Conservation (phyloP, 2,797 vertebrate genomes). For the Acropternis orthonyx region DNA sequence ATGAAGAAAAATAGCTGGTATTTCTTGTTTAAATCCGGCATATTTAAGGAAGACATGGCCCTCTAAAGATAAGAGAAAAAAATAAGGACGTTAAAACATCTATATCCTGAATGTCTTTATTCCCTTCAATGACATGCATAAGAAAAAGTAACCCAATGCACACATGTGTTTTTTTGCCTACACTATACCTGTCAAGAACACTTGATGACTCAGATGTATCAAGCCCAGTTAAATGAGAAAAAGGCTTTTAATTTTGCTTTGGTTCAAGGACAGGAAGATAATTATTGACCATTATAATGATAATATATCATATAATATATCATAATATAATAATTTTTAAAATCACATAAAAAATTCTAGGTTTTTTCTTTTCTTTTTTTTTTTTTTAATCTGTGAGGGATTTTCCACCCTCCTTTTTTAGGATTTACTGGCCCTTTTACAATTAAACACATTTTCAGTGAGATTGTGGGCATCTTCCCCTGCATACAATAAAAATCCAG, state of each 20-base stretch:
- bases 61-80: neutral
- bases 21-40: neutral
- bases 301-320: no score
- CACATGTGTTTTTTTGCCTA: neutral
- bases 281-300: neutral
- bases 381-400: no score
- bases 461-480: neutral
- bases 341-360: no score
- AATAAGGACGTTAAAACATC: neutral
- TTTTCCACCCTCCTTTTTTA: neutral
- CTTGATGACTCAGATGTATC: neutral
- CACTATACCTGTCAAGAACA: neutral
- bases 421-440: neutral
- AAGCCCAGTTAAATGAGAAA: neutral
- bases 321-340: no score
- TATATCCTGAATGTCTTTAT: rapidly evolving
- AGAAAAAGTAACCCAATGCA: neutral
- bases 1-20: neutral
- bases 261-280: neutral
- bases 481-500: neutral
- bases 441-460: neutral
- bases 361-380: no score
- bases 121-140: neutral
- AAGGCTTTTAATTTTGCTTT: neutral
- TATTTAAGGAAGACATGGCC: neutral